Evolutionary conservation across 1,140 invertebrate species (phyloP).

Genomic region (Heliothis virescens): DNA sequence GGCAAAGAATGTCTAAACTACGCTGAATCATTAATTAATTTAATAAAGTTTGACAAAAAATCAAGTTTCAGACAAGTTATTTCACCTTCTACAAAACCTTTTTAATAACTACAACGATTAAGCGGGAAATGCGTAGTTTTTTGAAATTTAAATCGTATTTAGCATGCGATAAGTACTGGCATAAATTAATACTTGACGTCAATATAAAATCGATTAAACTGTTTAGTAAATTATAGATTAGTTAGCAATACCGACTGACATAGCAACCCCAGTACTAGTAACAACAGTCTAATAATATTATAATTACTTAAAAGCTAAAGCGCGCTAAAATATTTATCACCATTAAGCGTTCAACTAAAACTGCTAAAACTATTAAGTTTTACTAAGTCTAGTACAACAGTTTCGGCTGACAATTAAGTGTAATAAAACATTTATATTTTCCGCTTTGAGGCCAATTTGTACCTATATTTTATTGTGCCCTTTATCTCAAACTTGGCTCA

Average conservation of each 20-base stretch:
- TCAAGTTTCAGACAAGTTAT: no score
- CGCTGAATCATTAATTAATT: not conserved
- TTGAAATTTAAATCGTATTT: no score
- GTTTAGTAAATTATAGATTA: no score
- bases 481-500: not conserved
- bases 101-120: no score
- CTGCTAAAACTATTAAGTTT: no score
- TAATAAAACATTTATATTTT: slow-evolving; percentile 52
- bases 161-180: no score
- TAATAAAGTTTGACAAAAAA: no score
- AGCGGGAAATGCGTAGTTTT: no score
- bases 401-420: slow-evolving; percentile 46
- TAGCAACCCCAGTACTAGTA: not conserved
- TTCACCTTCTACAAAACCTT: no score
- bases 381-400: not conserved
- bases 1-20: no score
- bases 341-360: no score
- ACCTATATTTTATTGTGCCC: slow-evolving; percentile 40
- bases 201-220: not conserved
- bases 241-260: no score
- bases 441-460: slow-evolving; percentile 40
- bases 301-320: not conserved
- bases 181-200: not conserved
- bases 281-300: not conserved
- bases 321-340: slow-evolving; percentile 15